Evolutionary conservation across 2,797 vertebrate species (phyloP).

Genomic region (Eutrigla gurnardus): DNA sequence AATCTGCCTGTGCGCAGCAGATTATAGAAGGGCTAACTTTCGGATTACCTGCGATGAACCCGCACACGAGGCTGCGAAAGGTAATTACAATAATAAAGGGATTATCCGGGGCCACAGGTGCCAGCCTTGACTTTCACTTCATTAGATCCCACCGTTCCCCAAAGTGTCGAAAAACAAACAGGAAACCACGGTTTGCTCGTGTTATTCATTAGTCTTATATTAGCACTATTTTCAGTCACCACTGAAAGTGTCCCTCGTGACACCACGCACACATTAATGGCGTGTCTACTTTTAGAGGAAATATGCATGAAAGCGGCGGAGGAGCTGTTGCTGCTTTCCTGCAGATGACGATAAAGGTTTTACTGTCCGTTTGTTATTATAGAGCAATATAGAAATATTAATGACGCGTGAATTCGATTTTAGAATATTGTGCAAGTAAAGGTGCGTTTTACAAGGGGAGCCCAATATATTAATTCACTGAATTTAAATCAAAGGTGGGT

Average conservation of each 20-base stretch:
- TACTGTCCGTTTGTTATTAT: not conserved
- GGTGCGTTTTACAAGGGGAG: not conserved
- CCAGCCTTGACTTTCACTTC: slow-evolving; percentile 35
- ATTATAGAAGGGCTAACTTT: too few relatives aligned
- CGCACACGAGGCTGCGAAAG: slow-evolving; percentile 1
- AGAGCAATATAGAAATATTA: not conserved
- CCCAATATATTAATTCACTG: not conserved
- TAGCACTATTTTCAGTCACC: slow-evolving; percentile 48
- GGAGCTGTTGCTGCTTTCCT: not conserved
- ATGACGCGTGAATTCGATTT: slow-evolving; percentile 23
- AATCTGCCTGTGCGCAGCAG: too few relatives aligned
- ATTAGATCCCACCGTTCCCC: slow-evolving; percentile 35
- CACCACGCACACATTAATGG: slow-evolving; percentile 24
- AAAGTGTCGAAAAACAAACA: slow-evolving; percentile 58
- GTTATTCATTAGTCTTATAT: slow-evolving; percentile 61
- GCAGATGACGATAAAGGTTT: not conserved
- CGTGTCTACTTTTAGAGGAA: slow-evolving; percentile 45
- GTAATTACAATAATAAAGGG: slow-evolving; percentile 34
- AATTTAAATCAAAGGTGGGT: not conserved
- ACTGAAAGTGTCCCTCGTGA: slow-evolving; percentile 31
- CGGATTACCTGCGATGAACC: not conserved
- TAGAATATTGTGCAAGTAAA: not conserved
- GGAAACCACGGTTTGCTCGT: slow-evolving; percentile 39
- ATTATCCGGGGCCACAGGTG: slow-evolving; percentile 32
- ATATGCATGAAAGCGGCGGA: slow-evolving; percentile 14